These are phyloP conservation scores for Lagria hirta DNA, from an alignment of 2,888 invertebrate species.

Conservation along the genomic window DNA sequence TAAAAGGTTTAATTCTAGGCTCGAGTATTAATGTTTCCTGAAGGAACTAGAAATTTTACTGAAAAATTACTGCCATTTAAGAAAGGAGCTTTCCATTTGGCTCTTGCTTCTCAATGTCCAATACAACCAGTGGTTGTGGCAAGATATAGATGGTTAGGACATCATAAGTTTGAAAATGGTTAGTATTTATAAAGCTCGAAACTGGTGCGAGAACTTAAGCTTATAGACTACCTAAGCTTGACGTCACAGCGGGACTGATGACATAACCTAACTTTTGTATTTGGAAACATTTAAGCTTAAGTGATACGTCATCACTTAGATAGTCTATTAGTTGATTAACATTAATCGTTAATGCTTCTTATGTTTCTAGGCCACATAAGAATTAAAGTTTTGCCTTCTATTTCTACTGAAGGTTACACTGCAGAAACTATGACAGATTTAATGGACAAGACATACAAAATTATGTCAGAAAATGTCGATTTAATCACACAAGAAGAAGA, in stretches of 20 bases:
- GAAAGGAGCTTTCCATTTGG: slow-evolving; percentile 95
- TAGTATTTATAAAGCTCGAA: too few species aligned
- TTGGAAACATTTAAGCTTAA: too few species aligned
- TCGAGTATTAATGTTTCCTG: slow-evolving; percentile 86
- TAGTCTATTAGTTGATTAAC: slow-evolving; percentile 15
- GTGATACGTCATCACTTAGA: too few species aligned
- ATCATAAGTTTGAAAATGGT: slow-evolving; percentile 65
- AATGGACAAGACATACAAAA: slow-evolving; percentile 65
- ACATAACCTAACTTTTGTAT: too few species aligned
- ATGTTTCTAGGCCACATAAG: slow-evolving; percentile 63
- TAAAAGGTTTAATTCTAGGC: slow-evolving; percentile 57
- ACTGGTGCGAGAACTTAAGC: too few species aligned
- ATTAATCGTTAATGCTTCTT: slow-evolving; percentile 11
- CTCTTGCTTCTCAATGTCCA: slow-evolving; percentile 78
- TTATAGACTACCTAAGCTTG: too few species aligned
- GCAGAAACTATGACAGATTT: slow-evolving; percentile 65
- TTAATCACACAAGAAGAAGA: slow-evolving; percentile 55
- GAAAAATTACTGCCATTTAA: slow-evolving; percentile 85
- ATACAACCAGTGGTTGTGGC: slow-evolving; percentile 89
- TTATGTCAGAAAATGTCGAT: slow-evolving; percentile 68
- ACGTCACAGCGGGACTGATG: too few species aligned
- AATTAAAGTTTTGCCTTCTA: slow-evolving; percentile 72
- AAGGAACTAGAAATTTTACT: slow-evolving; percentile 83
- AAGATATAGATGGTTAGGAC: slow-evolving; percentile 71
- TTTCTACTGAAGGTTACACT: slow-evolving; percentile 64